Evolutionary conservation across 2,888 invertebrate species (phyloP).

Genomic region (Plebejus anna): DNA sequence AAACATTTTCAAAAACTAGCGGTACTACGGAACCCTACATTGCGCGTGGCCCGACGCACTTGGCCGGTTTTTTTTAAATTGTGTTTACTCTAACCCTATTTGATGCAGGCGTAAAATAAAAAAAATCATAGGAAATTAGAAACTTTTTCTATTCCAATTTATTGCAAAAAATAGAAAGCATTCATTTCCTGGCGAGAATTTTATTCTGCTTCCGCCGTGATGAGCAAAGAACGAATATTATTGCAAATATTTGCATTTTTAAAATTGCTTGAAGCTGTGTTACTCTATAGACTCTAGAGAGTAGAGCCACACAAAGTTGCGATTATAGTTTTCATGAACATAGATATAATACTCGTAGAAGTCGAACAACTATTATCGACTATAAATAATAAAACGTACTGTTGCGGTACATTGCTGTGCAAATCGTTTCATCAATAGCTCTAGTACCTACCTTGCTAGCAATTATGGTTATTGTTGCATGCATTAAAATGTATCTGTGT

Average conservation of each 20-base stretch:
- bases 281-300: too few species aligned
- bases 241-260: background rate
- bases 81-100: too few species aligned
- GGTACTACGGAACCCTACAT: too few species aligned
- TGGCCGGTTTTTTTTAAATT: too few species aligned
- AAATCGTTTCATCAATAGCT: conserved; percentile 8
- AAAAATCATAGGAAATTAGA: background rate
- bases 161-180: conserved; percentile 20
- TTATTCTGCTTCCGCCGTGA: background rate
- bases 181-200: conserved; percentile 3
- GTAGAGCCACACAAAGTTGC: background rate
- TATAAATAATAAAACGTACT: background rate
- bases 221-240: background rate
- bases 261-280: too few species aligned
- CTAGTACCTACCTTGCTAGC: background rate
- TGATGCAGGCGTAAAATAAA: too few species aligned
- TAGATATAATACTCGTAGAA: background rate
- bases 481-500: background rate
- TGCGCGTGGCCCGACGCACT: too few species aligned
- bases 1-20: too few species aligned
- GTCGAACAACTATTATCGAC: background rate
- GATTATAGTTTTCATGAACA: background rate
- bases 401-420: background rate
- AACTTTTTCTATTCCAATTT: background rate
- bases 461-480: background rate